Base-by-base conservation (phyloP, 2,888 invertebrate genomes). In the Ligdia adustata region DNA sequence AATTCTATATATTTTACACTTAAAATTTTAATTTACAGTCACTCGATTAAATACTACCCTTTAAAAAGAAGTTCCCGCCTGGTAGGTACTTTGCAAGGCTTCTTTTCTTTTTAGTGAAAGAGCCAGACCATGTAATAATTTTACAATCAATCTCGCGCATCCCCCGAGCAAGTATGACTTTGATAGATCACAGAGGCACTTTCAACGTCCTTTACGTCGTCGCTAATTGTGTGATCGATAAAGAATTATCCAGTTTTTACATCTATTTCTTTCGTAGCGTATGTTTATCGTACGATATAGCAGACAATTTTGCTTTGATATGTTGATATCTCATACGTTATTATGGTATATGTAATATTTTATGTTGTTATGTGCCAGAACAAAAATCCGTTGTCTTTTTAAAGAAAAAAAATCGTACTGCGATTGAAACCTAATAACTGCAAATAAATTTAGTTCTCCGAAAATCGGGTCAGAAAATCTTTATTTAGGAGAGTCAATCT, bases 211-310 rank as follows among this genome's bases (percentile, higher is more conserved):
- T 60, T 49, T 59, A 51, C 52, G 45, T 47, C 43, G 52, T 47
- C 43, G 52, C 63, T 70, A 68, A 69, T 70, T 69, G 60, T 60
- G 57, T 66, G 67, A 72, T 72, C 64, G 66, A 72, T 68, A 64
- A 57, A 49, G 40, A 35, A 12, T 47, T 43, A 43, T 52, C 27
- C 33, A 35, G 27, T 42, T 55, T 58, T 48, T 43, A 40, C 31
- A 47, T 9, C 2, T 6, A 5, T 18, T 18, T 18, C 1, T 5
- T 7, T 24, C 9, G 4, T 31, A 37, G 37, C 7, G 9, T 32
- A 32, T 9, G 11, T 11, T 18, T 27, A 6, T 18, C 18, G 18
- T 1, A 5, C 1, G 4, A 18, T 18, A 5, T 1, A 18, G 6
- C 6, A 18, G 7, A 14, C 9, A 60, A 55, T 51, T 53, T 51